Evolutionary conservation across 64 coral and sea anemone species (phyloP), one percentile per base, ranked within the genome.

Genomic region (Actinia tenebrosa): DNA sequence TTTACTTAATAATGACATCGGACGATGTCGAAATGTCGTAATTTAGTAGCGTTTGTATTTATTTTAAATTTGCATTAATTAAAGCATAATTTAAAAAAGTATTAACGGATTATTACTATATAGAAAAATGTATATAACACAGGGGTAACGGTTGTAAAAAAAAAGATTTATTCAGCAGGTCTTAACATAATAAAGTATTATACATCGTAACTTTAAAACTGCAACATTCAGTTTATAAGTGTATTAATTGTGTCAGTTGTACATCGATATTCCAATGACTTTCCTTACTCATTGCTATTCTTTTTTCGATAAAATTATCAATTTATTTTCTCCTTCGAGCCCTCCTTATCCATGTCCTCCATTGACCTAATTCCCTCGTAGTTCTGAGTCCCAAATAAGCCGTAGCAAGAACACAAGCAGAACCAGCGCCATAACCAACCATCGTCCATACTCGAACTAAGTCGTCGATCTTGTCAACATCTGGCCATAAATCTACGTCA

Each of bases 401-500:
- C 13, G 79, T 88, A 16, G 88, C 93, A 42, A 84, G 20, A 64
- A 84, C 93, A 16, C 79, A 46, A 66, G 85, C 89, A 1, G 71
- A n/a, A 7, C 88, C 88, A 52, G 90, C 66, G 26, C 78, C 69
- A 88, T 94, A 94, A 7, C 93, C 93, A 10, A 87, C 93, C 47
- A 87, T 47, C 10, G 93, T 94, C 80, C 89, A 90, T 1, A 91
- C 89, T 3, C 87, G 64, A 37, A 94, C 93, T 19, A 94, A 64
- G 4, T 86, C 44, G 68, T 94, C 89, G 15, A 94, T 78, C 44
- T 87, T 89, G 23, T 94, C 80, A 1, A 94, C 82, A 85, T 94
- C 93, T 20, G 93, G 93, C 93, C 93, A 94, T n/a, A 94, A 84
- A 84, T 94, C 93, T 18, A 78, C 46, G 62, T 87, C 90, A 56